A percentile compares a stretch with the other conserved stretches of the same genome.
phyloP scores from a whole-genome alignment of 2,113 vertebrate species.

The Dromas ardeola region DNA sequence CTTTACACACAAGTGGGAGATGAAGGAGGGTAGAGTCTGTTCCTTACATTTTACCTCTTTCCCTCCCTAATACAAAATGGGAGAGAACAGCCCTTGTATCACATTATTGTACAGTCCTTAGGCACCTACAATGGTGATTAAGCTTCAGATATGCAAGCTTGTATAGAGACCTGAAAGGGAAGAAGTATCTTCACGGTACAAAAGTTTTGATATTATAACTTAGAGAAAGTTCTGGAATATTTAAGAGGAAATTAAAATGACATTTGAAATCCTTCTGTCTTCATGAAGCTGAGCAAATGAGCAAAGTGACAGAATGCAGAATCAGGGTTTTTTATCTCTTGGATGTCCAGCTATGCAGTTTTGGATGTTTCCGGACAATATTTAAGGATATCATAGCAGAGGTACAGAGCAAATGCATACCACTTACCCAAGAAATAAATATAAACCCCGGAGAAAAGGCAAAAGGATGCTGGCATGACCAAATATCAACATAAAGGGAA shows the following conservation, averaged over 20 bases:
- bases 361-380: not conserved
- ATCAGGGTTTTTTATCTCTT: not conserved
- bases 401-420: not conserved
- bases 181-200: not conserved
- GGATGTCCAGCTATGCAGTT: not conserved
- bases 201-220: not conserved
- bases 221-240: not conserved
- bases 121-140: not conserved
- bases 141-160: not conserved
- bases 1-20: not conserved
- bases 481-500: not conserved
- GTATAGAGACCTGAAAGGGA: not conserved
- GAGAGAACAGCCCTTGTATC: not conserved
- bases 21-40: not conserved
- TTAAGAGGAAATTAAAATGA: not conserved
- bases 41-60: not conserved
- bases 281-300: not conserved
- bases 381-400: not conserved
- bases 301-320: not conserved
- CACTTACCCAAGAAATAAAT: not conserved
- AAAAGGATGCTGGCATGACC: not conserved
- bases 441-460: not conserved
- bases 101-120: not conserved
- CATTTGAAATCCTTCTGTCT: not conserved
- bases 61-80: not conserved